phyloP scores from a whole-genome alignment of 2,888 invertebrate genomes.

The Meiosimyza platycephala region DNA sequence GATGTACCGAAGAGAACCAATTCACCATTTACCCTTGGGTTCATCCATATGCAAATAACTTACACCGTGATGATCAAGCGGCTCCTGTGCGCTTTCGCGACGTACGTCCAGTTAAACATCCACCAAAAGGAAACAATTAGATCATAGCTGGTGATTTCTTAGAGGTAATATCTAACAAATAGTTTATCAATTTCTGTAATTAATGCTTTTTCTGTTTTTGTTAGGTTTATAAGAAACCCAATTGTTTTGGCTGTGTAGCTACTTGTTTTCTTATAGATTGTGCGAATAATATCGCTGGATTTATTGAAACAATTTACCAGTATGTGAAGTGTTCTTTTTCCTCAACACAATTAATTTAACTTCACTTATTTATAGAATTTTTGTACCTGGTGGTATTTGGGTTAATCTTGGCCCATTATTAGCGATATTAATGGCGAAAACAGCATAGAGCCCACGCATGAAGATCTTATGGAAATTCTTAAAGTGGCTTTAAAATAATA shows the following conservation, averaged over 20 bases:
- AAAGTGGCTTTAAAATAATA: constrained; percentile 83
- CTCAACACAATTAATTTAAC: no score
- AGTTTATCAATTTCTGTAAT: neutral
- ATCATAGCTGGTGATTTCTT: constrained; percentile 98
- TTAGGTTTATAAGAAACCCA: constrained; percentile 58
- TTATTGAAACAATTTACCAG: constrained; percentile 90
- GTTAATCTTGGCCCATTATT: constrained; percentile 90
- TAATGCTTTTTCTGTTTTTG: constrained; percentile 5
- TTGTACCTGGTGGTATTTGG: constrained; percentile 92
- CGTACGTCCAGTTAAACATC: constrained; percentile 78
- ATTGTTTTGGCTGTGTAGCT: constrained; percentile 84
- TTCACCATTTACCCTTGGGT: constrained; percentile 94
- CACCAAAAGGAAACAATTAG: constrained; percentile 78
- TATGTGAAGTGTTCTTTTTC: constrained; percentile 40
- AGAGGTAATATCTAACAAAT: constrained; percentile 72
- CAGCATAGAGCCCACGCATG: constrained; percentile 94
- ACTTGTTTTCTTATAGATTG: constrained; percentile 99
- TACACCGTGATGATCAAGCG: constrained; percentile 86
- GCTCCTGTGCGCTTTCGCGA: no score
- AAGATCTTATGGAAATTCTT: constrained; percentile 82
- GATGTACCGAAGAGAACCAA: constrained; percentile 73
- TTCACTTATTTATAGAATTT: constrained; percentile 73
- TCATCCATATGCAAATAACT: constrained; percentile 93
- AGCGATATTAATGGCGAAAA: constrained; percentile 88
- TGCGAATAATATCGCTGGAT: constrained; percentile 94